These are phyloP conservation scores for Crocodylus rhombifer DNA, from an alignment of 2,797 vertebrate genomes.

Conservation along the genomic window DNA sequence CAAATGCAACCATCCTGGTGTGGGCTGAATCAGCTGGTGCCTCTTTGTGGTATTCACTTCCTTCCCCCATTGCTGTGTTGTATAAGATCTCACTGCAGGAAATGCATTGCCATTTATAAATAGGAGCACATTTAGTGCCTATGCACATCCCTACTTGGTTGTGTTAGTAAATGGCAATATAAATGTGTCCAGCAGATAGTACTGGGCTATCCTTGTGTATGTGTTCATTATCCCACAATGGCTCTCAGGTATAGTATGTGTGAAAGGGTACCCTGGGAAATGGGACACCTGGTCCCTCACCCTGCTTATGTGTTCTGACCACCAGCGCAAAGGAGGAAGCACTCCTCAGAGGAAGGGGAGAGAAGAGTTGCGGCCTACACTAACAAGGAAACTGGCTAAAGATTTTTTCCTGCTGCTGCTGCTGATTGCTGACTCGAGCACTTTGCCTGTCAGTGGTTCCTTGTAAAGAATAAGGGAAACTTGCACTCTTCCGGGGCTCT, in stretches of 20 bases:
- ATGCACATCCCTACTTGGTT: fast-evolving
- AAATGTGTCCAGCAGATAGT: background rate
- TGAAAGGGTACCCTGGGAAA: background rate
- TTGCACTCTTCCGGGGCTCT: slow-evolving; percentile 20
- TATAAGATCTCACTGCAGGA: background rate
- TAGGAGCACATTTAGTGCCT: background rate
- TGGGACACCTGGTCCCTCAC: background rate
- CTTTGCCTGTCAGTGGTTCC: slow-evolving; percentile 22
- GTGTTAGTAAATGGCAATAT: fast-evolving
- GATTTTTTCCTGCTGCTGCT: slow-evolving; percentile 36
- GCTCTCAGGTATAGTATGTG: background rate
- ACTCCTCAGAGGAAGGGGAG: background rate
- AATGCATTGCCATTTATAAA: fast-evolving
- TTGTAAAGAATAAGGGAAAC: slow-evolving; percentile 14
- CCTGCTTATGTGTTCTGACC: fast-evolving
- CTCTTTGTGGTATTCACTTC: background rate
- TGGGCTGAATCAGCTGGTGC: background rate
- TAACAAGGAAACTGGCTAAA: slow-evolving; percentile 44
- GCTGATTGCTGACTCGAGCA: slow-evolving; percentile 59
- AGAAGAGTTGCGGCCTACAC: background rate
- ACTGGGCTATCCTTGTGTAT: background rate
- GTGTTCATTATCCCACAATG: background rate
- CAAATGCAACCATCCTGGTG: background rate
- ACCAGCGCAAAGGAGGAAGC: background rate
- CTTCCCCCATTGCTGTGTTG: background rate